Evolutionary conservation across 2,113 vertebrate genomes (phyloP).

Genomic region (Podiceps cristatus): DNA sequence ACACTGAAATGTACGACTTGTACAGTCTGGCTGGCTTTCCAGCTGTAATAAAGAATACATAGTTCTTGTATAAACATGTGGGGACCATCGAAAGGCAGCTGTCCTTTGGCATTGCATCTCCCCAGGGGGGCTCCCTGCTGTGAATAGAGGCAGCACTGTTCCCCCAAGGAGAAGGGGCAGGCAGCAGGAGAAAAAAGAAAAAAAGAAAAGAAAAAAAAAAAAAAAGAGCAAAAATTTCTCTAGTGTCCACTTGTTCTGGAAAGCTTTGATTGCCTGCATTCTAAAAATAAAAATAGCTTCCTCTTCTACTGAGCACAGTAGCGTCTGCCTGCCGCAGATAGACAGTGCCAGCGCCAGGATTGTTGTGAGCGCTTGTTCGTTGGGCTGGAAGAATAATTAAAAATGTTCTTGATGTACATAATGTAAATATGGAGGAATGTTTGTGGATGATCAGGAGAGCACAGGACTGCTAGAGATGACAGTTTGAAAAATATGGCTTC

Average conservation of each 20-base stretch:
- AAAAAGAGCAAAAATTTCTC: not conserved
- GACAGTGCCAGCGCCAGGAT: not conserved
- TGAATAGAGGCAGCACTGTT: fast-evolving
- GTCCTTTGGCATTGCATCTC: not conserved
- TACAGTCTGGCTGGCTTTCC: not conserved
- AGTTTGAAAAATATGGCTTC: conserved; percentile 7
- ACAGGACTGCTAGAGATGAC: not conserved
- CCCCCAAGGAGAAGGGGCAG: not conserved
- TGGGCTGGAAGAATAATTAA: not conserved
- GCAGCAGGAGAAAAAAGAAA: not conserved
- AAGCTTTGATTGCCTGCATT: not conserved
- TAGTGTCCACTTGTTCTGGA: not conserved
- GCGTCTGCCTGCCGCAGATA: not conserved
- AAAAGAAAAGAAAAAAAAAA: not conserved
- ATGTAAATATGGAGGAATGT: not conserved
- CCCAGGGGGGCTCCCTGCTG: not conserved
- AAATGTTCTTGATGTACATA: not conserved
- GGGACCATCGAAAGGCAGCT: not conserved
- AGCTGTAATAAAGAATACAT: not conserved
- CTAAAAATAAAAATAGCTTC: not conserved
- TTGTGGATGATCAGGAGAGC: not conserved
- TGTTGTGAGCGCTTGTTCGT: not conserved
- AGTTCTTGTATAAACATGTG: not conserved
- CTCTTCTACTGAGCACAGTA: not conserved
- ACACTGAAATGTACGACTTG: not conserved